Conservation (phyloP, 2,797 vertebrate species). For the Paratrypauchen microcephalus region DNA sequence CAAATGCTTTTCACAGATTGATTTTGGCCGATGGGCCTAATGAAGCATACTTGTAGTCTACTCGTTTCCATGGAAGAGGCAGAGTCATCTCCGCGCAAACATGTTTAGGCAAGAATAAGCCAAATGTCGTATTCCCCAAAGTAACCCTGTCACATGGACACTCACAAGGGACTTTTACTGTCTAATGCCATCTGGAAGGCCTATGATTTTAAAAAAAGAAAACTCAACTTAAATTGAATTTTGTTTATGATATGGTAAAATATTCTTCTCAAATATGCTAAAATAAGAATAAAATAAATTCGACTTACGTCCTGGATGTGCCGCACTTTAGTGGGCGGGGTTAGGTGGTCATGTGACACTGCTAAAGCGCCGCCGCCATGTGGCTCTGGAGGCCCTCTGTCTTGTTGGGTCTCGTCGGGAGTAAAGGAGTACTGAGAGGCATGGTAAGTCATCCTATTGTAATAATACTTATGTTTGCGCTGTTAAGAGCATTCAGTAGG, state of each 20-base stretch:
- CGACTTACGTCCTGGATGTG: background rate
- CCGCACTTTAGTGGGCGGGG: constrained; percentile 23
- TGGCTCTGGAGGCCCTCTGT: constrained; percentile 29
- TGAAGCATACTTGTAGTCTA: background rate
- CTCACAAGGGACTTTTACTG: background rate
- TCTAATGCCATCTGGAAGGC: background rate
- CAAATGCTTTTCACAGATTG: no score
- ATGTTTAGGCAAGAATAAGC: constrained; percentile 25
- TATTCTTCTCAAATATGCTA: background rate
- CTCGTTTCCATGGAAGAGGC: constrained; percentile 13
- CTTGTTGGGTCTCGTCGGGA: constrained; percentile 38
- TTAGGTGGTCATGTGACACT: background rate
- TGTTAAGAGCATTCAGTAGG: fast-evolving
- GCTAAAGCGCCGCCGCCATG: constrained; percentile 32
- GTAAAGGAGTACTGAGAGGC: constrained; percentile 35
- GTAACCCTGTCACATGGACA: background rate
- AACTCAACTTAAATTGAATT: background rate
- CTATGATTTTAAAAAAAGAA: background rate
- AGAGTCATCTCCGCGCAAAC: constrained; percentile 8
- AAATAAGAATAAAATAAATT: background rate
- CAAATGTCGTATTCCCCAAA: constrained; percentile 11
- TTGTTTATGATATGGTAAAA: background rate
- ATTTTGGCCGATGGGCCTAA: no score
- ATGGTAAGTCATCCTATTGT: constrained; percentile 65
- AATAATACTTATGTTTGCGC: background rate